Conservation (phyloP, 2,797 vertebrate genomes). For the Ambastaia sidthimunki region DNA sequence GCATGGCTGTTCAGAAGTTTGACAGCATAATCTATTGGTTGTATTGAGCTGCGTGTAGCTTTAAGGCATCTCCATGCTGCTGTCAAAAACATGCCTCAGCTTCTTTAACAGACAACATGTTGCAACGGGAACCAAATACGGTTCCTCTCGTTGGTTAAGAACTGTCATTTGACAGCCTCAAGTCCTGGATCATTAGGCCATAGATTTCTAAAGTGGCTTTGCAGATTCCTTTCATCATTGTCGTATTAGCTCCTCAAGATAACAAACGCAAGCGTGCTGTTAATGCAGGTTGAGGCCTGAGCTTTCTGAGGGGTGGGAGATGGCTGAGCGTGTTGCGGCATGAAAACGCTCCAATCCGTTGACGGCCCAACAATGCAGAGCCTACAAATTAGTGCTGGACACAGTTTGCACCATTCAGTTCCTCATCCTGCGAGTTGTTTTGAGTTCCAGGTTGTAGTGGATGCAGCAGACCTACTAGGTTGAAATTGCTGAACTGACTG, state of each 20-base stretch:
- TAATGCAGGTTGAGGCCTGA: constrained; percentile 13
- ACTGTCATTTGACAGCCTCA: constrained; percentile 8
- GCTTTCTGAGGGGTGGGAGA: constrained; percentile 14
- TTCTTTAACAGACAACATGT: constrained; percentile 27
- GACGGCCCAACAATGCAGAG: neutral
- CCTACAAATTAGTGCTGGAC: neutral
- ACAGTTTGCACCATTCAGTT: neutral
- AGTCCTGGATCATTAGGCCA: constrained; percentile 2
- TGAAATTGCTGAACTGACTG: neutral
- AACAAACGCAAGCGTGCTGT: neutral
- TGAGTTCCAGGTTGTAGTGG: too few relatives aligned
- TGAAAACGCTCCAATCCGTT: neutral
- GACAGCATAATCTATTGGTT: neutral
- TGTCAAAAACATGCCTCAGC: neutral
- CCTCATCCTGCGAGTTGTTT: neutral
- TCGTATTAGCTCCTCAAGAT: neutral
- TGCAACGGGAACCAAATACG: constrained; percentile 1
- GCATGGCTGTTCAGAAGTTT: neutral
- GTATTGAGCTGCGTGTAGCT: neutral
- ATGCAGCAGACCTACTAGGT: neutral
- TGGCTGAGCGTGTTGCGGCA: constrained; percentile 8
- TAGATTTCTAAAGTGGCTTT: constrained; percentile 9
- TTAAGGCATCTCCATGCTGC: neutral
- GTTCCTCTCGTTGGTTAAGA: neutral
- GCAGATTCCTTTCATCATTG: constrained; percentile 23